Evolutionary conservation across 2,113 vertebrate species (phyloP).

Genomic region (Morone chrysops): DNA sequence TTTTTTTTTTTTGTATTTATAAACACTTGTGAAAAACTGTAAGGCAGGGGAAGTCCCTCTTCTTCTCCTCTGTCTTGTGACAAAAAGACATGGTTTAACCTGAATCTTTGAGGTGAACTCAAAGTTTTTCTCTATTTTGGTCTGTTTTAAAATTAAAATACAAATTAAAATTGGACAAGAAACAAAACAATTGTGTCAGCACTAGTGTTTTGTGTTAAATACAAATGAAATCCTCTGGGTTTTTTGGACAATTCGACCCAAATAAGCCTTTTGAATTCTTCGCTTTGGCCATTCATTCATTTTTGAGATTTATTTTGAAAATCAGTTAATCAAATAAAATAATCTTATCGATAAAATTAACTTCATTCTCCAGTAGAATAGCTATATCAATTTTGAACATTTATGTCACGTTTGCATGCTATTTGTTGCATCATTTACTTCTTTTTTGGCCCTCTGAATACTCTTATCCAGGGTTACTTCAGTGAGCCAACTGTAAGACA

Average conservation of each 20-base stretch:
- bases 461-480: not conserved
- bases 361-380: not conserved
- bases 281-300: not conserved
- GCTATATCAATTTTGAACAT: not conserved
- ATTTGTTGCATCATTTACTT: not conserved
- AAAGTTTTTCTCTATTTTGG: not conserved
- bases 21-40: slow-evolving; percentile 14
- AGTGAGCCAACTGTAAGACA: not conserved
- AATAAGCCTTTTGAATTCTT: not conserved
- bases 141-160: not conserved
- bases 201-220: not conserved
- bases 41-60: not conserved
- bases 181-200: not conserved
- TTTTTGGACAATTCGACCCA: not conserved
- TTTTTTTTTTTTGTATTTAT: not conserved
- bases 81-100: slow-evolving; percentile 37
- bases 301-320: not conserved
- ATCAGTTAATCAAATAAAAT: not conserved
- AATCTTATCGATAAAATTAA: not conserved
- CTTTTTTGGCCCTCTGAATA: not conserved
- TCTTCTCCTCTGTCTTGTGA: slow-evolving; percentile 25
- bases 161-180: not conserved
- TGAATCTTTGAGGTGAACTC: not conserved
- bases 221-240: not conserved
- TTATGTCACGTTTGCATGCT: not conserved